phyloP scores from a whole-genome alignment of 2,113 vertebrate species.

The Eolophus roseicapilla region DNA sequence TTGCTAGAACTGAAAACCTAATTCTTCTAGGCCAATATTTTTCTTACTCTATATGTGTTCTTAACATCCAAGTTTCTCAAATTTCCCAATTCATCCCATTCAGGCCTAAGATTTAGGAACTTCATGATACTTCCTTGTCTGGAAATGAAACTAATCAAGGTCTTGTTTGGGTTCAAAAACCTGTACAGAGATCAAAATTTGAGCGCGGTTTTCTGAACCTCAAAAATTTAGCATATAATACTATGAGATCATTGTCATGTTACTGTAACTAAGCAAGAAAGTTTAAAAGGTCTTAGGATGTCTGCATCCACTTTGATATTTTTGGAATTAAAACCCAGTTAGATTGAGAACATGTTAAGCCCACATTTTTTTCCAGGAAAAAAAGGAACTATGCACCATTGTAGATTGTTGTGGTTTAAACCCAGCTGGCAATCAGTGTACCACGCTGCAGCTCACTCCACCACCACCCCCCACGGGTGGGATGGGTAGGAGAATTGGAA shows the following conservation, averaged over 20 bases:
- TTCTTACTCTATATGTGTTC: background rate
- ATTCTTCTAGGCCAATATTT: conserved; percentile 9
- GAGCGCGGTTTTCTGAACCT: background rate
- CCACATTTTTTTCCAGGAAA: background rate
- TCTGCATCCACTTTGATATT: background rate
- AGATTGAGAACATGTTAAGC: background rate
- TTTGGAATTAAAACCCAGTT: background rate
- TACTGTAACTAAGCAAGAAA: background rate
- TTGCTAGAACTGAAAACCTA: background rate
- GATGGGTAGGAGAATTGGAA: background rate
- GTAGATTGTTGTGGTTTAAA: background rate
- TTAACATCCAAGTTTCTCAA: background rate
- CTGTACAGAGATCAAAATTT: background rate
- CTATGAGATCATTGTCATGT: background rate
- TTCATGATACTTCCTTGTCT: background rate
- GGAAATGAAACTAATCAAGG: background rate
- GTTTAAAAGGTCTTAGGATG: background rate
- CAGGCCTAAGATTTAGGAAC: background rate
- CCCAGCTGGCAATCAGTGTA: background rate
- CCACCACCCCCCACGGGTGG: background rate
- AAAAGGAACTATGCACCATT: background rate
- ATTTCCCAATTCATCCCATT: background rate
- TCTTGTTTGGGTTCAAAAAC: background rate
- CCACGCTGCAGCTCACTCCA: background rate
- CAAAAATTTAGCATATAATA: background rate